Base-by-base conservation (phyloP, 1,140 invertebrate species). In the Steinernema khuongi region DNA sequence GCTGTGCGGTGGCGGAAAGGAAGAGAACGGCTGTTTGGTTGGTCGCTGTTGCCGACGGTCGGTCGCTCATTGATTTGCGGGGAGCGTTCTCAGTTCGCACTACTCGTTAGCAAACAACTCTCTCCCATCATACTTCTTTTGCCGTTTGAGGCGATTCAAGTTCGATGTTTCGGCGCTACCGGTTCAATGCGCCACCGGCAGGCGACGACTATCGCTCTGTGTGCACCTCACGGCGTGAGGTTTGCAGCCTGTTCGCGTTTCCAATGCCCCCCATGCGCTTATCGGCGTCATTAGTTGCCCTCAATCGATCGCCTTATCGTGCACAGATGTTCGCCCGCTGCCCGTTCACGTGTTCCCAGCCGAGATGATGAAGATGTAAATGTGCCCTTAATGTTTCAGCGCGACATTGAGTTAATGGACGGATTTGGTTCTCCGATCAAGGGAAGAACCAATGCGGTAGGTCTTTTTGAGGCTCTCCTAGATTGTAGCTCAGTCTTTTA, bases 21-120 rank as follows among this genome's bases (percentile, higher is more conserved):
- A 26, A 26, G 7, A 60, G 50, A 60, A 60, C 50, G 50, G 50
- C 50, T 60, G 50, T 60, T 60, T 60, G 50, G 50, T 60, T 60
- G 14, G 50, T 60, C 19, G 50, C n/a, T 41, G 50, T 26, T 26
- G 50, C 50, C 50, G 11, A n/a, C 50, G 50, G 50, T 60, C 50
- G 50, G 11, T 4, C 50, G 50, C 50, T 60, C 50, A 60, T 60
- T 60, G 50, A 60, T 60, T 60, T 26, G 50, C 50, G 50, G 50
- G 50, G 50, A 60, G 22, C 50, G 50, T 60, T 60, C 50, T 60
- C 50, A 60, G 50, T 60, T 60, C 50, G 50, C 50, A 60, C 50
- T 60, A 60, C 50, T 60, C 7, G 26, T 22, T 22, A 60, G 50
- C 50, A 60, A 60, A 60, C 50, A 60, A 60, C 50, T 60, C 50